phyloP scores from a whole-genome alignment of 2,888 invertebrate species.

The Anticlea derivata region DNA sequence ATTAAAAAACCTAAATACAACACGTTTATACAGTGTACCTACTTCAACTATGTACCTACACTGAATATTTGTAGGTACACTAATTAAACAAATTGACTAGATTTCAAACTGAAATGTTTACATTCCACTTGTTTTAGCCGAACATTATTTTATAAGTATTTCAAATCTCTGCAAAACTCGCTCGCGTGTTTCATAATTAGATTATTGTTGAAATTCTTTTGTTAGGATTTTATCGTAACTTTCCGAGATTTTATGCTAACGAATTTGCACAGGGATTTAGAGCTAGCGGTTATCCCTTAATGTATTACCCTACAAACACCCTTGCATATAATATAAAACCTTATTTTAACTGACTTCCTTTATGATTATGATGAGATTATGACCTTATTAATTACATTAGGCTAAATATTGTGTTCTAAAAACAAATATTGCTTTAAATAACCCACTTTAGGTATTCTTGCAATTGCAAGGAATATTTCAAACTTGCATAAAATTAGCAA shows the following conservation, averaged over 20 bases:
- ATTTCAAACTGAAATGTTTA: too few relatives aligned
- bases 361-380: too few relatives aligned
- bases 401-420: too few relatives aligned
- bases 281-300: constrained; percentile 38
- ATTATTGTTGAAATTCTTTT: constrained; percentile 30
- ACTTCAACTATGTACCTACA: not conserved
- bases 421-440: too few relatives aligned
- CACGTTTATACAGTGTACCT: not conserved
- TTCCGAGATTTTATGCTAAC: constrained; percentile 34
- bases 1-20: not conserved
- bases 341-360: constrained; percentile 35
- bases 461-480: too few relatives aligned
- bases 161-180: not conserved
- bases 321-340: too few relatives aligned
- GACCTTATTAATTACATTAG: too few relatives aligned
- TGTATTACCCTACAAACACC: constrained; percentile 38
- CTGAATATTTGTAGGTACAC: not conserved
- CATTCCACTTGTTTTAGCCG: not conserved
- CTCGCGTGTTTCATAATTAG: constrained; percentile 3
- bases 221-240: constrained; percentile 29
- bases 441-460: too few relatives aligned
- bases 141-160: not conserved
- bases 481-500: too few relatives aligned
- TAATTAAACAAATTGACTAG: not conserved
- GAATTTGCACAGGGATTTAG: constrained; percentile 38